Percentiles rank a stretch among this genome's conserved stretches.
These are phyloP conservation scores for Caenorhabditis sp. DNA, from an alignment of 2,888 invertebrate genomes.

Conservation along the genomic window DNA sequence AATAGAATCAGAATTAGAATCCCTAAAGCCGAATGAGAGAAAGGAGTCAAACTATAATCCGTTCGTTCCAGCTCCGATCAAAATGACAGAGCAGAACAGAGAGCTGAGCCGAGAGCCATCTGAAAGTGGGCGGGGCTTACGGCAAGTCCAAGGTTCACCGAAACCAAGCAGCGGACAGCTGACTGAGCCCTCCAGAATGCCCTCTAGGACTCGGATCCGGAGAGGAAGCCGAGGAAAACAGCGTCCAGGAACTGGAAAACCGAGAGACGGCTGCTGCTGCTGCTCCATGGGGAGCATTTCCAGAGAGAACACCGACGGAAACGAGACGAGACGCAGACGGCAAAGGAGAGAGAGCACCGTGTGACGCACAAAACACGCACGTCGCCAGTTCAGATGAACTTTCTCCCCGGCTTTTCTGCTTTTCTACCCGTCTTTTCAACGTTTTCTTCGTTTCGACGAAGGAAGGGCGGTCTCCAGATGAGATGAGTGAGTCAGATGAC, in stretches of 20 bases:
- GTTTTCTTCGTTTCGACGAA: too few species aligned
- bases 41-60: too few species aligned
- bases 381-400: slow-evolving; percentile 15
- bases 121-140: neutral
- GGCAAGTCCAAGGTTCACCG: neutral
- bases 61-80: too few species aligned
- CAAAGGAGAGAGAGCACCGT: neutral
- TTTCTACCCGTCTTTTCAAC: too few species aligned
- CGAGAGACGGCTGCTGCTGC: too few species aligned
- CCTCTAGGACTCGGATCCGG: neutral
- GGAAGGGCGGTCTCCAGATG: neutral
- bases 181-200: too few species aligned
- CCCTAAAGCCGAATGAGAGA: too few species aligned
- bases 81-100: neutral
- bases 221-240: too few species aligned
- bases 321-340: neutral
- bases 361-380: slow-evolving; percentile 8
- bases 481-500: too few species aligned
- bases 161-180: neutral
- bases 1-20: too few species aligned
- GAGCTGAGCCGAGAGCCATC: neutral
- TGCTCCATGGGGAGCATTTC: neutral
- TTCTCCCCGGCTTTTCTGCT: neutral
- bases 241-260: too few species aligned
- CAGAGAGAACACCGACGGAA: neutral